Conservation (phyloP, 1,140 invertebrate genomes). For the Myzus persicae region DNA sequence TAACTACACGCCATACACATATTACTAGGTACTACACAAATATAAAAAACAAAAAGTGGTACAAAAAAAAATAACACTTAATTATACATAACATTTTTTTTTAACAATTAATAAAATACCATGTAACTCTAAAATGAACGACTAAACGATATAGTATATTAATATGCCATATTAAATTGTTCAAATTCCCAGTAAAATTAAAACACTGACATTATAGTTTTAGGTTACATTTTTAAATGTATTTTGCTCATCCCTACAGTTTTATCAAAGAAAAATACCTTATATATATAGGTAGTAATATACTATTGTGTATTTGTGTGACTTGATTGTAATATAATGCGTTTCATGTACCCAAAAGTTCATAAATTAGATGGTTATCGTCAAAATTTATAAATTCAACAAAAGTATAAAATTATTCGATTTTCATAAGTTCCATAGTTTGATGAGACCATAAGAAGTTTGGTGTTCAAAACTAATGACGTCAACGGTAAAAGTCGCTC, state of each 20-base stretch:
- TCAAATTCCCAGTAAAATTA: not conserved
- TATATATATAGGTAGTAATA: too few species aligned
- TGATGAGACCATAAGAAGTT: not conserved
- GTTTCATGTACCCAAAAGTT: not conserved
- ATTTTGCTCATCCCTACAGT: not conserved
- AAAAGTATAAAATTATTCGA: conserved; percentile 15
- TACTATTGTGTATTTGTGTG: not conserved
- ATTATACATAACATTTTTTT: too few species aligned
- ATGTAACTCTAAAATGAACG: not conserved
- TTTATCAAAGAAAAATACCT: not conserved
- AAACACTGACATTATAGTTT: not conserved
- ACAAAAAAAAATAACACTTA: too few species aligned
- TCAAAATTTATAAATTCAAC: not conserved
- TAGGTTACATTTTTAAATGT: not conserved
- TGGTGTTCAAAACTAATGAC: conserved; percentile 21
- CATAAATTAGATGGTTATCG: not conserved
- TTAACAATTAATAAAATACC: too few species aligned
- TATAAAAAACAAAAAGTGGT: not conserved
- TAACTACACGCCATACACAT: not conserved
- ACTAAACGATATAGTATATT: not conserved
- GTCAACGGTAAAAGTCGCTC: conserved; percentile 18
- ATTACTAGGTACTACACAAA: not conserved
- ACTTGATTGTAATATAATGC: not conserved
- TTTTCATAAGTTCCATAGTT: not conserved
- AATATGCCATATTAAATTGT: not conserved